Evolutionary conservation across 1,140 invertebrate genomes (phyloP).

Genomic region (Oryzaephilus surinamensis): DNA sequence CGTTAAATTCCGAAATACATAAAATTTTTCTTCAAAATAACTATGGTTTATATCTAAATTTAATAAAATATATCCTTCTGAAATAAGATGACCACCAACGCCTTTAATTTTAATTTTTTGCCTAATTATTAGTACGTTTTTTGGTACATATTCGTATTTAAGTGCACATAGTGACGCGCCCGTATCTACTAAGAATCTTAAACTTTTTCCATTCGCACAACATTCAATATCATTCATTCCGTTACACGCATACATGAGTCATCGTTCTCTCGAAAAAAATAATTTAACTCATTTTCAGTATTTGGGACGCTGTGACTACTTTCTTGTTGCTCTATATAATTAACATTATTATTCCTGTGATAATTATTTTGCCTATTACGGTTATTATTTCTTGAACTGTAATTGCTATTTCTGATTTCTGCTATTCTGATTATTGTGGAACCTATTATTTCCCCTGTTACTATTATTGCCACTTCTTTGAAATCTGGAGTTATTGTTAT

Average conservation of each 20-base stretch:
- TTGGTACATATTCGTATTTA: conserved; percentile 7
- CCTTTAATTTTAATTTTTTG: conserved; percentile 2
- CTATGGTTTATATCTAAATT: too few species aligned
- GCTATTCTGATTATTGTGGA: background rate
- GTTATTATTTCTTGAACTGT: background rate
- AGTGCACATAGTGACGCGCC: conserved; percentile 11
- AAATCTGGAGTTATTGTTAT: background rate
- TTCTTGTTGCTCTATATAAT: too few species aligned
- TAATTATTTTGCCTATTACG: too few species aligned
- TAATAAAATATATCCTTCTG: too few species aligned
- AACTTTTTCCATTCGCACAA: conserved; percentile 11
- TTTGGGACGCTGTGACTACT: too few species aligned
- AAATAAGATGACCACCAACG: too few species aligned
- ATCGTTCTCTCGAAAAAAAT: conserved; percentile 5
- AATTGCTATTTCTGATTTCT: background rate
- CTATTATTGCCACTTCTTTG: too few species aligned
- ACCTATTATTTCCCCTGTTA: background rate
- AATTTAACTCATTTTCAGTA: background rate
- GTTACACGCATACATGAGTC: too few species aligned
- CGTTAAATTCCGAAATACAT: conserved; percentile 9
- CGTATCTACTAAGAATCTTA: conserved; percentile 13
- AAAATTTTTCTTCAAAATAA: conserved; percentile 9
- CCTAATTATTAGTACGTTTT: conserved; percentile 5
- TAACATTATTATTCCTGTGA: background rate
- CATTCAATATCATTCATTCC: background rate